Base-by-base conservation (phyloP, 2,888 invertebrate genomes). In the Desoria tigrina region DNA sequence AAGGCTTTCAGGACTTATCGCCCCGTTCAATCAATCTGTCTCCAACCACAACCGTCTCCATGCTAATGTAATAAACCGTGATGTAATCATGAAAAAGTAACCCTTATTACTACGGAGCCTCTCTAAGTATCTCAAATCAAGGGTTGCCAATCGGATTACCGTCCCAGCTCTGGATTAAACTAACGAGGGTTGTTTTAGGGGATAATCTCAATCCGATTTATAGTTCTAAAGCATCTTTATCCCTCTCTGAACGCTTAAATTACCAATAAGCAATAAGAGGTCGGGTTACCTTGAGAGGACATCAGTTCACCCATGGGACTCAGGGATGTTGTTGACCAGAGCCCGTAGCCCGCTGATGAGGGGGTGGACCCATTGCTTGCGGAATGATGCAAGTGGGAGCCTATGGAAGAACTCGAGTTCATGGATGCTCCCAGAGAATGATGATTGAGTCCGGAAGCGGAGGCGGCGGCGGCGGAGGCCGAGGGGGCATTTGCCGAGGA, bases 241-340 rank as follows among this genome's bases (percentile, higher is more conserved):
- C 39, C 16, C 39, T 39, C 39, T 39, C 39, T 39, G 9, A n/a
- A n/a, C n/a, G n/a, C n/a, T n/a, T n/a, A n/a, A 11, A 32, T 32
- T 32, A 32, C 32, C 6, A 7, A 32, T 7, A 32, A 32, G 32
- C 32, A 32, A n/a, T n/a, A n/a, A 32, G 32, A 32, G 32, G 6
- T 32, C 32, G 4, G 32, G 32, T 61, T 66, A 75, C 75, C 74
- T 75, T 75, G 75, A 64, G 74, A 71, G 23, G 76, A 71, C 77
- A 77, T 77, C 18, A 78, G 71, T 60, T 78, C 77, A 32, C 76
- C 77, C 77, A 78, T 78, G n/a, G 79, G 78, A 55, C 77, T 77
- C 59, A 79, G 76, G 39, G 79, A 77, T 9, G 87, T 87, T 16
- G 88, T 87, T 68, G 87, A 88, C 88, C 88, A 88, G 77, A 88